These are phyloP conservation scores for Natator depressus DNA, from an alignment of 2,113 vertebrate genomes.

Conservation along the genomic window DNA sequence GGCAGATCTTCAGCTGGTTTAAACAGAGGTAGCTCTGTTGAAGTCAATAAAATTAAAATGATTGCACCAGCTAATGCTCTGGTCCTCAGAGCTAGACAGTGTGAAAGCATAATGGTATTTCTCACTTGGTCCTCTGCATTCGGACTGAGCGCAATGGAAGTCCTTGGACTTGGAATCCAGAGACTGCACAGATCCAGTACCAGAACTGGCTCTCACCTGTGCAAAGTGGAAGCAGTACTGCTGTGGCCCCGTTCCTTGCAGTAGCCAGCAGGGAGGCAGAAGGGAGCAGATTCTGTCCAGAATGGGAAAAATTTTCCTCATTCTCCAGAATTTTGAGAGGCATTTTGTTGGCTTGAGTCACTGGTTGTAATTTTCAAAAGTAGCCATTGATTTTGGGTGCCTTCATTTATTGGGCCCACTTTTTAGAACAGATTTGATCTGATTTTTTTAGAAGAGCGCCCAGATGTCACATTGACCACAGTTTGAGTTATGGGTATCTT, in stretches of 20 bases:
- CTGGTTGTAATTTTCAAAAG: background rate
- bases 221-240: background rate
- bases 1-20: background rate
- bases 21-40: background rate
- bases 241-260: background rate
- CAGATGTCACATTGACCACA: background rate
- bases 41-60: background rate
- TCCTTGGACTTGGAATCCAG: background rate
- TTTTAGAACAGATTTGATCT: background rate
- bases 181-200: background rate
- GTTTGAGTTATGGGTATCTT: background rate
- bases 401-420: background rate
- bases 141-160: background rate
- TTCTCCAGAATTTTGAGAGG: background rate
- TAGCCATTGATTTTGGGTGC: background rate
- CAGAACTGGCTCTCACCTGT: background rate
- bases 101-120: background rate
- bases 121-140: background rate
- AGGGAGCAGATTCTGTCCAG: background rate
- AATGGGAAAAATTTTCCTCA: background rate
- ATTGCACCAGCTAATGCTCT: background rate
- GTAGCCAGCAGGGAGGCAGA: background rate
- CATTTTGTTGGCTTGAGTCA: background rate
- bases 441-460: background rate
- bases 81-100: background rate